Evolutionary conservation across 1,140 invertebrate species (phyloP), one percentile per base, ranked within the genome.

Genomic region (Aricia agestis): DNA sequence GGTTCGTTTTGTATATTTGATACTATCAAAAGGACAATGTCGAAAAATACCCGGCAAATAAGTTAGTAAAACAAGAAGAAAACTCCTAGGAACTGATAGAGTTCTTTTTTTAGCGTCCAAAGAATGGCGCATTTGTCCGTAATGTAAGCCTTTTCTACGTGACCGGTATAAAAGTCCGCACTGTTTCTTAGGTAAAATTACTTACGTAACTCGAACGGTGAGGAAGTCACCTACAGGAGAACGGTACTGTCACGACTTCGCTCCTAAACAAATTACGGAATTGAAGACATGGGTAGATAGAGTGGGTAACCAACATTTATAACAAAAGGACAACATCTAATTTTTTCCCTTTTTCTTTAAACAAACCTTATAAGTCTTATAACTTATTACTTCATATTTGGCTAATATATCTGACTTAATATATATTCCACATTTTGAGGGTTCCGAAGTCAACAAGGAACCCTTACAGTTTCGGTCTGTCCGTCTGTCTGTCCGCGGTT

Each of bases 131-230:
- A 52, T 52, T 52, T 52, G 45, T 52, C 13, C 45, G 45, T 15
- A 52, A 52, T 15, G 45, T 52, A 52, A 52, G 45, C 45, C 45
- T 52, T 52, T 52, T 18, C 59, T 18, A 63, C 59, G 59, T 63
- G 59, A 19, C 59, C 59, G 59, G 59, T 63, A 25, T 63, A 63
- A 63, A 52, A 19, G 18, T 19, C 18, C 11, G 17, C 58, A 59
- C 15, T 18, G 58, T 59, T 63, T 63, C 59, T 63, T 19, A 7
- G 25, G 59, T 63, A 11, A 18, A 25, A 63, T 63, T 19, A 19
- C 59, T 63, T 63, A 25, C 59, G 59, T 63, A 63, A 63, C 18
- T 9, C 36, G 36, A 36, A 36, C 36, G 36, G 59, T 25, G 17
- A 63, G 59, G 59, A 9, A 19, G 18, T 61, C 59, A 63, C 18